Evolutionary conservation across 2,113 vertebrate genomes (phyloP), one percentile per base, ranked within the genome.

Genomic region (Ranitomeya imitator): DNA sequence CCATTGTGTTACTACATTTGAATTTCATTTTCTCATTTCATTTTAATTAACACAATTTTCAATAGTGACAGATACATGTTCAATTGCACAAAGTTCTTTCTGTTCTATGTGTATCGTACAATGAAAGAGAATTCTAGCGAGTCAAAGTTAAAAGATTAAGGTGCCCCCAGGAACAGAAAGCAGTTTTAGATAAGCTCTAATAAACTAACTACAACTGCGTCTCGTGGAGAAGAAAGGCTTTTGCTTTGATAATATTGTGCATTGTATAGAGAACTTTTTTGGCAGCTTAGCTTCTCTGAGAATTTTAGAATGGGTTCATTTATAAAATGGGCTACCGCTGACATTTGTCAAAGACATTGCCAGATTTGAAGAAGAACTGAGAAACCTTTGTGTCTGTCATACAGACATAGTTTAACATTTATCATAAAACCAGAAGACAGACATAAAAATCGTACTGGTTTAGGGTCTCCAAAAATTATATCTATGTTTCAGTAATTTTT

Each of bases 181-280:
- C 19, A 69, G 65, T 86, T 87, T 81, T 65, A 57, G 86, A 87
- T 87, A 87, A 80, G 61, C 78, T 87, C 71, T 87, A 87, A 87
- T 87, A 87, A 81, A 87, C 79, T 79, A 74, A 31, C 61, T 82
- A 74, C 65, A 87, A 60, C 67, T 69, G 59, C 45, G 77, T 87
- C 54, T 87, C 77, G 69, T 26, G 6, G 65, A 87, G 61, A 63
- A 86, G 76, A 79, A 67, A 86, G 60, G 51, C 85, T 80, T 86
- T 79, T 67, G 23, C 77, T 87, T 81, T 87, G 86, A 87, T 87
- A 87, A 73, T 45, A 74, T 61, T 73, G 51, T 87, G 71, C 79
- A 81, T 54, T 60, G 78, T 87, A 26, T 80, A 71, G 15, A 74
- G 77, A 87, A 80, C 77, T 80, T 87, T 67, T 87, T 87, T 82